A percentile compares a stretch with the other conserved stretches of the same genome.
phyloP scores from a whole-genome alignment of 2,113 vertebrate genomes.

The Tachysurus vachellii region DNA sequence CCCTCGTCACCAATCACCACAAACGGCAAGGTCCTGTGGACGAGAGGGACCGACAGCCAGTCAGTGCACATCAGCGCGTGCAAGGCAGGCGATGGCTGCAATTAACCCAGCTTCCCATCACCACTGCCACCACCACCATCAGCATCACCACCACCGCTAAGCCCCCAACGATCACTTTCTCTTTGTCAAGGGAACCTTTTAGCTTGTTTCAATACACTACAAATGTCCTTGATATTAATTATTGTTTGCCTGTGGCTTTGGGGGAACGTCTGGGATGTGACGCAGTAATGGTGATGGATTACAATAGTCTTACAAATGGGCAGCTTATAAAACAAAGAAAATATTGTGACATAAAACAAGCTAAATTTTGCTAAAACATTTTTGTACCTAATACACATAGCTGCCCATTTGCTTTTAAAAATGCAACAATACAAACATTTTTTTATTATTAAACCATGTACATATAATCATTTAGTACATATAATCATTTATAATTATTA shows the following conservation, averaged over 20 bases:
- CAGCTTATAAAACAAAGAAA: neutral
- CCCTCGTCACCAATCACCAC: conserved; percentile 54
- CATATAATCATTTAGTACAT: too few relatives aligned
- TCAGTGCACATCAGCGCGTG: conserved; percentile 43
- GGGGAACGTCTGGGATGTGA: conserved; percentile 9
- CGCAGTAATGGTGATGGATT: conserved; percentile 27
- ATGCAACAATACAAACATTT: neutral
- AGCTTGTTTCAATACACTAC: conserved; percentile 41
- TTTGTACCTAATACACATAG: neutral
- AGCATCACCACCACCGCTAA: neutral
- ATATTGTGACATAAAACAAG: conserved; percentile 21
- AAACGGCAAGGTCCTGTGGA: conserved; percentile 51
- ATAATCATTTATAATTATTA: too few relatives aligned
- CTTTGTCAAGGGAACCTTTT: conserved; percentile 48
- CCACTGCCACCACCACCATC: neutral
- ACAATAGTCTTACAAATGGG: neutral
- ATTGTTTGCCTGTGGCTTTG: conserved; percentile 36
- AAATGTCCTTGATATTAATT: conserved; percentile 51
- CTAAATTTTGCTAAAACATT: neutral
- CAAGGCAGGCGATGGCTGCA: conserved; percentile 39
- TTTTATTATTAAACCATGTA: neutral
- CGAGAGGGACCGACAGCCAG: conserved; percentile 50
- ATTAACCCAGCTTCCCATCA: conserved; percentile 49
- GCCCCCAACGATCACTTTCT: conserved; percentile 25
- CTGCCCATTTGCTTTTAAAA: too few relatives aligned